These are phyloP conservation scores for Orcinus orca DNA, from an alignment of 2,113 vertebrate species.

Conservation along the genomic window DNA sequence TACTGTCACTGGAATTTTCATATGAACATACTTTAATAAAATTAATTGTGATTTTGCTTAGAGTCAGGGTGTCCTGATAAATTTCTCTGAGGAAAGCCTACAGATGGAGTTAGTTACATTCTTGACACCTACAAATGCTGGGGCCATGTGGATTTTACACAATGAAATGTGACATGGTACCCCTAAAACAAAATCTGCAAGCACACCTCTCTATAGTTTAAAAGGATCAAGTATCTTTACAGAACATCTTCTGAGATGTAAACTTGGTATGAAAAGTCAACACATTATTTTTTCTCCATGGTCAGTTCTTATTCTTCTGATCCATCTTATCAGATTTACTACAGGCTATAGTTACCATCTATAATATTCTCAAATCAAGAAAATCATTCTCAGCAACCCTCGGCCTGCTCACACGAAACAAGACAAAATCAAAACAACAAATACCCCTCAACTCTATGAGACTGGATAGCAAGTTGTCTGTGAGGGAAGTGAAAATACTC, in stretches of 20 bases:
- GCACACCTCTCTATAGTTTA: background rate
- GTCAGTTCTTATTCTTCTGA: background rate
- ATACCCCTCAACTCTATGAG: background rate
- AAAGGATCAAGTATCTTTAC: background rate
- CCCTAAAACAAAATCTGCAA: background rate
- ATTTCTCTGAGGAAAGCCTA: background rate
- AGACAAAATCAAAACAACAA: background rate
- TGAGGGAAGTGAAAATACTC: background rate
- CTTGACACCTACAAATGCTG: background rate
- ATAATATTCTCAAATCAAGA: background rate
- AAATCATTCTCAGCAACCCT: background rate
- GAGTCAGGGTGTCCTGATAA: background rate
- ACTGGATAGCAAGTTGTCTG: background rate
- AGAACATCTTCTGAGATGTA: background rate
- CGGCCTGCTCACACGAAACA: background rate
- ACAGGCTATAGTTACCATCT: background rate
- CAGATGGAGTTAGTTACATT: background rate
- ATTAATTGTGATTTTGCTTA: constrained; percentile 7
- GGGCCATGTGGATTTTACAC: background rate
- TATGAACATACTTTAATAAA: background rate
- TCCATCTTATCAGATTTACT: background rate
- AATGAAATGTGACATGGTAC: background rate
- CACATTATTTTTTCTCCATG: background rate
- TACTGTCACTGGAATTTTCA: background rate
- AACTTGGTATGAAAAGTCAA: background rate